phyloP scores from a whole-genome alignment of 2,797 vertebrate genomes.

The Philypnodon macrostomus region DNA sequence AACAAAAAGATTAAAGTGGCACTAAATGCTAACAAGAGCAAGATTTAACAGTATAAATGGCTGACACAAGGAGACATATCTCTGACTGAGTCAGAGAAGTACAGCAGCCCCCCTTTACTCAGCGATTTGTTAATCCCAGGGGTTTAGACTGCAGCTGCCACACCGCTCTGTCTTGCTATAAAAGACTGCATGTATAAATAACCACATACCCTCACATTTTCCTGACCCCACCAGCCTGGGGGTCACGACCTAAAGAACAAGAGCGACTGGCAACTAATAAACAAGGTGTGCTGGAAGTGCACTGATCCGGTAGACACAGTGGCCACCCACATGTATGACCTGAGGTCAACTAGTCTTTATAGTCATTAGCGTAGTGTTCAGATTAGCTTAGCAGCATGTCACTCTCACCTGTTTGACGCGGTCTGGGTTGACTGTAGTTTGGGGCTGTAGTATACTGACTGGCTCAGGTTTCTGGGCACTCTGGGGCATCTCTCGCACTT shows the following conservation, averaged over 20 bases:
- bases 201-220: constrained; percentile 76
- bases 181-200: constrained; percentile 79
- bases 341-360: constrained; percentile 4
- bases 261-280: constrained; percentile 35
- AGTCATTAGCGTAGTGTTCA: neutral
- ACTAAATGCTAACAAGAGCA: constrained; percentile 40
- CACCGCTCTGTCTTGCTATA: constrained; percentile 68
- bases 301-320: constrained; percentile 12
- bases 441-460: constrained; percentile 98
- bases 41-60: constrained; percentile 36
- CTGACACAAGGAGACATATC: constrained; percentile 40
- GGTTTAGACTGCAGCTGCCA: constrained; percentile 81
- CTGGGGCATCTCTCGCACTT: constrained; percentile 99
- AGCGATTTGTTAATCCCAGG: constrained; percentile 80
- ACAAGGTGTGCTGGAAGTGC: constrained; percentile 45
- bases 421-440: constrained; percentile 98
- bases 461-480: constrained; percentile 98
- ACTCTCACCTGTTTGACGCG: constrained; percentile 97
- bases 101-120: constrained; percentile 72
- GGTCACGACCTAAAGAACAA: constrained; percentile 60
- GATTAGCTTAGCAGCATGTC: neutral
- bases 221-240: constrained; percentile 63
- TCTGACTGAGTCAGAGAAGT: constrained; percentile 61
- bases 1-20: constrained; percentile 57
- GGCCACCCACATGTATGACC: constrained; percentile 23